Base-by-base conservation (phyloP, 2,797 vertebrate species). In the Chaenodraco wilsoni region DNA sequence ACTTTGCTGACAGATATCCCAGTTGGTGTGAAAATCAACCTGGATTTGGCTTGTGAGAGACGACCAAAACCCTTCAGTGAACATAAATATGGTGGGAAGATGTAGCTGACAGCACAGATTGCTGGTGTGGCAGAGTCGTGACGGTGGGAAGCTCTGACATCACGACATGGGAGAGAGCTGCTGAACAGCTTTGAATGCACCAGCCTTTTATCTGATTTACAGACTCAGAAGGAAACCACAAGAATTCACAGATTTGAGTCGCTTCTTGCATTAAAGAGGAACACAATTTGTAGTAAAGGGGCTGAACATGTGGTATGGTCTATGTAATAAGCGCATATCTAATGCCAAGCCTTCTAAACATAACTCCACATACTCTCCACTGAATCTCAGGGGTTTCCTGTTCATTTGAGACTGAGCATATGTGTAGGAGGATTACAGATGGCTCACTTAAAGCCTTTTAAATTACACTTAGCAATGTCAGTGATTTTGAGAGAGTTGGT, bases 371-470 rank as follows among this genome's bases (percentile, higher is more conserved):
- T 27, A 69, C 73, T 58, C 43, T 74, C 63, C 23, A 23, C 23
- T 76, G 55, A 84, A 44, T 86, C 74, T 81, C 76, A 66, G 55
- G 64, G 76, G 83, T 59, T 79, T 78, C 40, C 66, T 77, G 65
- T 78, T 85, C 57, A 71, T 87, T 76, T 87, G 69, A 84, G 80
- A 74, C 74, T 15, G 33, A 86, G 84, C 69, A 77, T 81, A 85
- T 82, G 81, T 84, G 87, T 81, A 76, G 89, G 85, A 87, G 85
- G 72, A 64, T 72, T 89, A 54, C 82, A 90, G 81, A 88, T 85
- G 83, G 85, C 85, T 90, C 87, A 84, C 78, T 87, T 85, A 64
- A 87, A 87, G 76, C 79, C 74, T 84, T 87, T 87, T 88, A 87
- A 87, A 88, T 90, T 88, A 90, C 76, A 74, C 59, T 65, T 66